These are phyloP conservation scores for Microcebus lehilahytsara DNA, from an alignment of 2,113 vertebrate species.

Conservation along the genomic window DNA sequence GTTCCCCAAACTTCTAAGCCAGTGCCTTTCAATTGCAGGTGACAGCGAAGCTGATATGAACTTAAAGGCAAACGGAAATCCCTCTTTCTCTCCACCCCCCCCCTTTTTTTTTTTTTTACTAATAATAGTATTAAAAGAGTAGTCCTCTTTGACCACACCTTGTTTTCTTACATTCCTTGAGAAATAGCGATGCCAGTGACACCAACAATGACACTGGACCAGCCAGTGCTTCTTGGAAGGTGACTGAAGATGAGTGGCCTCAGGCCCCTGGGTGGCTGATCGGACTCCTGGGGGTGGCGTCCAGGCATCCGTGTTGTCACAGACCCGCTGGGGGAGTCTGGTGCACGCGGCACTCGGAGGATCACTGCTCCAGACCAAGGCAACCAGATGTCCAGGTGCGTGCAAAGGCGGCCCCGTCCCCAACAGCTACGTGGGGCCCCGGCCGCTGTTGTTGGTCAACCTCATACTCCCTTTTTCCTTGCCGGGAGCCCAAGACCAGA, in stretches of 20 bases:
- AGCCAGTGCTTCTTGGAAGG: accelerated
- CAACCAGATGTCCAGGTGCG: background rate
- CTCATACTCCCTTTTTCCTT: too few species aligned
- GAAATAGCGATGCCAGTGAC: background rate
- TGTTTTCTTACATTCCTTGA: background rate
- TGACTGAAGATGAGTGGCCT: accelerated
- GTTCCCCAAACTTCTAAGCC: background rate
- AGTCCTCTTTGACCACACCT: background rate
- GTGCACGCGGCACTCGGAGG: background rate
- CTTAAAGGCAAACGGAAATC: background rate
- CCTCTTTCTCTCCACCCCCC: too few species aligned
- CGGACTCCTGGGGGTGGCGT: accelerated
- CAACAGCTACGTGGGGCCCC: too few species aligned
- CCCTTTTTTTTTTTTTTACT: too few species aligned
- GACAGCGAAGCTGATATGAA: background rate
- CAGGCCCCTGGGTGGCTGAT: background rate
- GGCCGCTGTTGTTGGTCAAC: too few species aligned
- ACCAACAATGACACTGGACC: background rate
- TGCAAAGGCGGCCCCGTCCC: background rate
- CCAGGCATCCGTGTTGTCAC: background rate
- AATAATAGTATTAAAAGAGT: too few species aligned
- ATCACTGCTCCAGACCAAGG: background rate
- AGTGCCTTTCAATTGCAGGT: background rate
- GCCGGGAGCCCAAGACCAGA: too few species aligned
- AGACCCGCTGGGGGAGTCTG: background rate